Base-by-base conservation (phyloP, 1,140 invertebrate genomes). In the Aphaenogaster floridana region DNA sequence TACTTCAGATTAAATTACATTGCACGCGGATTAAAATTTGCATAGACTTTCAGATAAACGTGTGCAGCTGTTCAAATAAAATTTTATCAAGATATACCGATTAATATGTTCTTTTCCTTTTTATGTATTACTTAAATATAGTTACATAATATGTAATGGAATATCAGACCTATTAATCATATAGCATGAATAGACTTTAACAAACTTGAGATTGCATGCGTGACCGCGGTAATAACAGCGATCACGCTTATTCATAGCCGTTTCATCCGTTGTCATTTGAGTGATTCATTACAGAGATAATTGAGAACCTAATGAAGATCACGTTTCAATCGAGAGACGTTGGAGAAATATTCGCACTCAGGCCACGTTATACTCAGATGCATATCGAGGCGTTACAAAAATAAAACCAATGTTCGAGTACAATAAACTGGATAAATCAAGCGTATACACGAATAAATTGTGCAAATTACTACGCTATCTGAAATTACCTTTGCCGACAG, bases 201-300 rank as follows among this genome's bases (percentile, higher is more conserved):
- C 28, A 63, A 42, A 72, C 21, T 80, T 63, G 6, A 6, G 28
- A 71, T 13, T 36, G 57, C 21, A 39, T 5, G 5, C 15, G 28
- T 39, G 36, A 66, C 7, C 28, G 5, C 39, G 2, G 9, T 28
- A 66, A 68, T 57, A 78, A 50, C 17, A 85, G 17, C 34, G 42
- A 71, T 71, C 28, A 63, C 57, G 42, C 57, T 74, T 42, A 66
- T 52, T 79, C 42, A 79, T 64, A 48, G 39, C 1, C 45, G 13
- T 15, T 7, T n/a, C 39, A 42, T 77, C 17, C 6, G 13, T 45
- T 81, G 15, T 45, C 39, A 83, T 59, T 48, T 34, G 11, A 63
- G 21, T 84, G 54, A 84, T 45, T 84, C 42, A 76, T 42, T 45
- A 17, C 52, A 17, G n/a, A 50, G 17, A 72, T 72, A 72, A 74